Conservation (phyloP, 1,140 invertebrate genomes). For the Drosophila lacteicornis region DNA sequence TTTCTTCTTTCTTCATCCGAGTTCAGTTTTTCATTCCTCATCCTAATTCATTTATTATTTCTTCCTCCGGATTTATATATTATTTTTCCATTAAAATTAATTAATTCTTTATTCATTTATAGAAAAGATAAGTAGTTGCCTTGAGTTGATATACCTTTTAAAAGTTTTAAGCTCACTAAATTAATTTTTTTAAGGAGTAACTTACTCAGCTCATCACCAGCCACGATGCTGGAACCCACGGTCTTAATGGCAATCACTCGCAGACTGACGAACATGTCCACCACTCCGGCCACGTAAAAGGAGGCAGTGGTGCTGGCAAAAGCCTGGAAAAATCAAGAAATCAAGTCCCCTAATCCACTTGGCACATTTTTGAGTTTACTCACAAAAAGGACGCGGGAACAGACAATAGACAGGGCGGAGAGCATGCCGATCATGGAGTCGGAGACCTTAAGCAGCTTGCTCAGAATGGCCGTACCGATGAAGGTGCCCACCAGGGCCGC, state of each 20-base stretch:
- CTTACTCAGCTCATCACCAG: conserved; percentile 78
- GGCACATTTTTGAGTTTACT: too few relatives aligned
- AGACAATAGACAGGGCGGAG: conserved; percentile 69
- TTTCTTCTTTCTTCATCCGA: too few relatives aligned
- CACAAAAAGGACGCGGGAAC: conserved; percentile 73
- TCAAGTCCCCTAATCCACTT: neutral
- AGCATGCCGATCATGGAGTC: conserved; percentile 78
- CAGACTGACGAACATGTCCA: conserved; percentile 81
- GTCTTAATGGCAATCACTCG: conserved; percentile 81
- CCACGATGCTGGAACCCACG: conserved; percentile 81
- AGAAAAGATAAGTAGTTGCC: too few relatives aligned
- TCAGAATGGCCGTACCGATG: conserved; percentile 79
- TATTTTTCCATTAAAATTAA: too few relatives aligned
- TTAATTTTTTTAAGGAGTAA: neutral
- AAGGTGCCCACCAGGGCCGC: conserved; percentile 75
- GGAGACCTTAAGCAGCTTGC: conserved; percentile 77
- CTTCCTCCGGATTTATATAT: neutral
- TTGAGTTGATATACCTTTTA: too few relatives aligned
- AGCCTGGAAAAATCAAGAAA: conserved; percentile 46
- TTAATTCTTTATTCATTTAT: too few relatives aligned
- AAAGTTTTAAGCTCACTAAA: neutral
- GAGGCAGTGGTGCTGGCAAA: conserved; percentile 63
- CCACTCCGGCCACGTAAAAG: conserved; percentile 73
- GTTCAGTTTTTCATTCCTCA: neutral
- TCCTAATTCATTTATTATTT: neutral